Evolutionary conservation across 2,113 vertebrate genomes (phyloP).

Genomic region (Nanger granti): DNA sequence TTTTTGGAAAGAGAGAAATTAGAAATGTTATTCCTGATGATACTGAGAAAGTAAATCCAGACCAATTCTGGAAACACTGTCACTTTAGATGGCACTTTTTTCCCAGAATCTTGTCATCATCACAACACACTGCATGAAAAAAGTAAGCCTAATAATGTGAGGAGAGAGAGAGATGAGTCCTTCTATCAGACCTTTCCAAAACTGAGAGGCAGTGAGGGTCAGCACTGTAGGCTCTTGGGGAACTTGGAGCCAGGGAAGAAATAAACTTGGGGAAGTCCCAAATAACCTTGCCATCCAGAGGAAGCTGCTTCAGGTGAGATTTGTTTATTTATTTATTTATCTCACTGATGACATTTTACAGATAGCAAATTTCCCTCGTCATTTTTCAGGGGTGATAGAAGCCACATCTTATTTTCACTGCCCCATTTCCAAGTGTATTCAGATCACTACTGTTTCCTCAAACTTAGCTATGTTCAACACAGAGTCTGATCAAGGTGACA

Average conservation of each 20-base stretch:
- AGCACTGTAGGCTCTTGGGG: background rate
- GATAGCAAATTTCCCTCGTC: too few species aligned
- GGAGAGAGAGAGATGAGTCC: background rate
- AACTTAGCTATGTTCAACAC: background rate
- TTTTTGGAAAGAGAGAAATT: background rate
- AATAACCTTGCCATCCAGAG: too few species aligned
- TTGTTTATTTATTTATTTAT: background rate
- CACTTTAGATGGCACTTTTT: background rate
- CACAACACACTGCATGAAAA: background rate
- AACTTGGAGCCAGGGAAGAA: background rate
- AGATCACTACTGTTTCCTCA: background rate
- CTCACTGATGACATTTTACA: background rate
- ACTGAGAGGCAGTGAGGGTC: background rate
- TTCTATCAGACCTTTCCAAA: too few species aligned
- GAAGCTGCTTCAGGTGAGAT: background rate
- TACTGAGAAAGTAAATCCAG: background rate
- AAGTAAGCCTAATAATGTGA: background rate
- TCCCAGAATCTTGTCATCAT: background rate
- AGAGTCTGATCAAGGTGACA: background rate
- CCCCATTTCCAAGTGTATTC: background rate
- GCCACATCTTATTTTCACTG: background rate
- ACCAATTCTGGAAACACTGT: background rate
- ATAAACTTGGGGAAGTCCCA: accelerated
- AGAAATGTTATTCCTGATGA: background rate
- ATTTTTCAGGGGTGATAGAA: background rate